phyloP scores from a whole-genome alignment of 1,140 invertebrate species.

The Zaprionus capensis region DNA sequence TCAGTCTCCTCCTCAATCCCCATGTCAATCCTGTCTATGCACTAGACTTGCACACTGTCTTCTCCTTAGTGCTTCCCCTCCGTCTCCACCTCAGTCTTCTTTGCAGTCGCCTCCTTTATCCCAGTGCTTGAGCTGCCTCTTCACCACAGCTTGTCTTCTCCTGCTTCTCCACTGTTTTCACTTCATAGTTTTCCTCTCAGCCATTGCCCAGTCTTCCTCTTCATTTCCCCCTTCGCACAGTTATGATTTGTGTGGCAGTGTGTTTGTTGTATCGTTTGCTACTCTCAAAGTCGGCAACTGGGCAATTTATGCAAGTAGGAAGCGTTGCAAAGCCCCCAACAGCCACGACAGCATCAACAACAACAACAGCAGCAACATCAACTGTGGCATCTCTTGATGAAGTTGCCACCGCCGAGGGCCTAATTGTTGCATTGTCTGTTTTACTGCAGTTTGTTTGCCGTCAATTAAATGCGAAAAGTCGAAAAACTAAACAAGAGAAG shows the following conservation, averaged over 20 bases:
- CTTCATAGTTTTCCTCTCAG: background rate
- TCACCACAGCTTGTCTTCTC: background rate
- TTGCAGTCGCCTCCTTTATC: background rate
- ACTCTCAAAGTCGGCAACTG: conserved; percentile 41
- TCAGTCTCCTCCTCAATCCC: background rate
- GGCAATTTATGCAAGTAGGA: conserved; percentile 77
- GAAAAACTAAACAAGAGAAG: conserved; percentile 43
- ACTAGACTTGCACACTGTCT: background rate
- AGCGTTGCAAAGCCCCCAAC: conserved; percentile 21
- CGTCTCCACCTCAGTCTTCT: background rate
- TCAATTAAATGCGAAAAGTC: conserved; percentile 58
- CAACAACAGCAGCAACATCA: conserved; percentile 16
- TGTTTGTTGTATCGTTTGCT: conserved; percentile 52
- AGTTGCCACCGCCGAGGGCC: conserved; percentile 55
- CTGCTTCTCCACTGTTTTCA: background rate
- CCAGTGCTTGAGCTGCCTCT: background rate
- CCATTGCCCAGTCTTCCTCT: background rate
- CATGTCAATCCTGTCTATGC: background rate
- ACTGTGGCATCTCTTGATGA: conserved; percentile 59
- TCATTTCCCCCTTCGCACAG: conserved; percentile 21
- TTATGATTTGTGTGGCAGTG: conserved; percentile 78
- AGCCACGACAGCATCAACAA: conserved; percentile 7
- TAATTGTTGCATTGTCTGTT: conserved; percentile 60
- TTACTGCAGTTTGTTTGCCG: conserved; percentile 56
- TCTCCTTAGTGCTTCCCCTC: background rate